phyloP scores from a whole-genome alignment of 2,888 invertebrate species.

The Drosophila mulleri region DNA sequence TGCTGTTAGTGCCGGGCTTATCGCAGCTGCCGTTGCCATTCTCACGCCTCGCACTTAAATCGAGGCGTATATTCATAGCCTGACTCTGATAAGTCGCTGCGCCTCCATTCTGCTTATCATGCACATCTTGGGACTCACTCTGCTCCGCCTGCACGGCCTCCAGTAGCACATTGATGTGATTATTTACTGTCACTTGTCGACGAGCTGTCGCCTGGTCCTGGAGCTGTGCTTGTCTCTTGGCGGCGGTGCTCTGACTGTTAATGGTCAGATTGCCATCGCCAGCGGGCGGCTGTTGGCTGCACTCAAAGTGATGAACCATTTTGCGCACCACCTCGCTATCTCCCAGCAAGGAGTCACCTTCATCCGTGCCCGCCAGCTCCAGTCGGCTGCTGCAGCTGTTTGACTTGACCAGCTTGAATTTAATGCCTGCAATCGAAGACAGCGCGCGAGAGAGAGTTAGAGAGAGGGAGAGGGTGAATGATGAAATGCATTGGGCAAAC shows the following conservation, averaged over 20 bases:
- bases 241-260: conserved; percentile 84
- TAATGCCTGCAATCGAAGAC: conserved; percentile 86
- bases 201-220: conserved; percentile 13
- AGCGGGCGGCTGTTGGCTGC: conserved; percentile 43
- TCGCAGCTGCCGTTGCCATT: conserved; percentile 34
- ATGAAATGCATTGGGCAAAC: conserved; percentile 2
- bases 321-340: conserved; percentile 84
- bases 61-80: conserved; percentile 82
- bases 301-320: conserved; percentile 84
- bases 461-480: not conserved
- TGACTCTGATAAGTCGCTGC: conserved; percentile 70
- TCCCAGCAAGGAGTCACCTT: conserved; percentile 42
- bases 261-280: conserved; percentile 81
- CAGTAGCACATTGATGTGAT: conserved; percentile 83
- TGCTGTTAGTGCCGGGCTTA: conserved; percentile 78
- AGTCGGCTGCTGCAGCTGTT: conserved; percentile 94
- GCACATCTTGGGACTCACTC: conserved; percentile 35
- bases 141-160: conserved; percentile 14
- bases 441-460: not conserved
- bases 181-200: conserved; percentile 84
- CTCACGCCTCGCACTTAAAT: conserved; percentile 45
- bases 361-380: conserved; percentile 89
- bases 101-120: conserved; percentile 25
- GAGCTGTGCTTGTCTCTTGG: conserved; percentile 55
- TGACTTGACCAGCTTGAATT: conserved; percentile 93